phyloP scores from a whole-genome alignment of 1,140 invertebrate species.

The Trinorchestia longiramus region DNA sequence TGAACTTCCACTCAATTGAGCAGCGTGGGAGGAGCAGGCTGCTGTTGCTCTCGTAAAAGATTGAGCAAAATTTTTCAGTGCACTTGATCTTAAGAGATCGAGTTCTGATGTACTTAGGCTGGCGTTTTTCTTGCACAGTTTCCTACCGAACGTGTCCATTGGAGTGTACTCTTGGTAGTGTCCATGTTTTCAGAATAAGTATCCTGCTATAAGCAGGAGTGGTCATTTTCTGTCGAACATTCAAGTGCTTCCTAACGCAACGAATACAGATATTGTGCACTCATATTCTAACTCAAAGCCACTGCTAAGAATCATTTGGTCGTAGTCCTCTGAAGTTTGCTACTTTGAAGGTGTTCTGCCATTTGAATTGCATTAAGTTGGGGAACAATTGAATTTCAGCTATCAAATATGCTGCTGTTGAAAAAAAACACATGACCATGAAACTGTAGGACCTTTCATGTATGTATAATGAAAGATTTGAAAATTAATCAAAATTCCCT shows the following conservation, averaged over 20 bases:
- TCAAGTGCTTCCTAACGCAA: neutral
- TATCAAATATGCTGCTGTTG: neutral
- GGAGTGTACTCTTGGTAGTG: too few species aligned
- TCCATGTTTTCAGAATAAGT: neutral
- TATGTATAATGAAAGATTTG: neutral
- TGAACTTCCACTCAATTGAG: slow-evolving; percentile 23
- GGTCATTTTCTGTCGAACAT: neutral
- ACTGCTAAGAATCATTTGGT: neutral
- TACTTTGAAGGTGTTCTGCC: neutral
- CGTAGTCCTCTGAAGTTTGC: neutral
- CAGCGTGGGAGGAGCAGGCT: slow-evolving; percentile 14
- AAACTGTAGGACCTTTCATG: neutral
- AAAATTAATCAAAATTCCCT: neutral
- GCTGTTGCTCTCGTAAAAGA: neutral
- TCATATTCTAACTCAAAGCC: neutral
- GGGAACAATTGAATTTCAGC: neutral
- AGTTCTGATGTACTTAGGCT: neutral
- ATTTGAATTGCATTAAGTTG: neutral
- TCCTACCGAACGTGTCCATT: neutral
- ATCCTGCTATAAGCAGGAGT: neutral
- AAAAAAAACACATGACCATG: neutral
- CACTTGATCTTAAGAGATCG: neutral
- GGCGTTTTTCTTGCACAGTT: neutral
- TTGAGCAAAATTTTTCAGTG: neutral
- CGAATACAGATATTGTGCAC: neutral